Evolutionary conservation across 2,888 invertebrate genomes (phyloP).

Genomic region (Leucoma salicis): DNA sequence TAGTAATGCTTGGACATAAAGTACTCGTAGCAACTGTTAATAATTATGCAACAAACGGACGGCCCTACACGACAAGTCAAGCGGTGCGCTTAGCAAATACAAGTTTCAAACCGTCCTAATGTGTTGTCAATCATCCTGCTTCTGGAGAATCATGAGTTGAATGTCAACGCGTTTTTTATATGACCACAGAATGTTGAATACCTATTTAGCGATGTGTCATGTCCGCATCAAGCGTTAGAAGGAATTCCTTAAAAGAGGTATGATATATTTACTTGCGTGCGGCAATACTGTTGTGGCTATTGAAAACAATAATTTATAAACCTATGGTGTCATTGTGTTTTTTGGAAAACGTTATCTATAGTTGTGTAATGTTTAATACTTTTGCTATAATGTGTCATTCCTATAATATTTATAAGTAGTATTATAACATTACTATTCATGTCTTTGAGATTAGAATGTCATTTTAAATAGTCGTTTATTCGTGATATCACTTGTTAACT

Average conservation of each 20-base stretch:
- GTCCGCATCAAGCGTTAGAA: slow-evolving; percentile 25
- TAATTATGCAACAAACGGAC: slow-evolving; percentile 56
- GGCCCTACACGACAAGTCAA: slow-evolving; percentile 54
- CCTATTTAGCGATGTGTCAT: slow-evolving; percentile 62
- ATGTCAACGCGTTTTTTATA: slow-evolving; percentile 66
- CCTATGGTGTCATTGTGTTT: too few species aligned
- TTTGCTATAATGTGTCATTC: too few species aligned
- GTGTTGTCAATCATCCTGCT: slow-evolving; percentile 74
- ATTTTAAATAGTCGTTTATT: too few species aligned
- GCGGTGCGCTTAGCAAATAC: slow-evolving; percentile 57
- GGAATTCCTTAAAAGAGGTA: slow-evolving; percentile 23
- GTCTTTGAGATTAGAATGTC: too few species aligned
- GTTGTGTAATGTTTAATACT: too few species aligned
- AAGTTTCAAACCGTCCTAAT: slow-evolving; percentile 61
- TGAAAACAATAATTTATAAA: too few species aligned
- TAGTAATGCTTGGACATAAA: slow-evolving; percentile 8
- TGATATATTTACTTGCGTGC: slow-evolving; percentile 1
- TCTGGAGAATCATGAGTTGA: slow-evolving; percentile 40
- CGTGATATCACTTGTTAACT: too few species aligned
- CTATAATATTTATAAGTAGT: too few species aligned
- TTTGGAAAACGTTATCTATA: too few species aligned
- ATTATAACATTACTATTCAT: too few species aligned
- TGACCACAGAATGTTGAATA: slow-evolving; percentile 48
- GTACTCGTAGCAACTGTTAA: slow-evolving; percentile 23
- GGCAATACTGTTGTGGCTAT: too few species aligned